Conservation (phyloP, 1,140 invertebrate species). For the Cyclargus thomasi region DNA sequence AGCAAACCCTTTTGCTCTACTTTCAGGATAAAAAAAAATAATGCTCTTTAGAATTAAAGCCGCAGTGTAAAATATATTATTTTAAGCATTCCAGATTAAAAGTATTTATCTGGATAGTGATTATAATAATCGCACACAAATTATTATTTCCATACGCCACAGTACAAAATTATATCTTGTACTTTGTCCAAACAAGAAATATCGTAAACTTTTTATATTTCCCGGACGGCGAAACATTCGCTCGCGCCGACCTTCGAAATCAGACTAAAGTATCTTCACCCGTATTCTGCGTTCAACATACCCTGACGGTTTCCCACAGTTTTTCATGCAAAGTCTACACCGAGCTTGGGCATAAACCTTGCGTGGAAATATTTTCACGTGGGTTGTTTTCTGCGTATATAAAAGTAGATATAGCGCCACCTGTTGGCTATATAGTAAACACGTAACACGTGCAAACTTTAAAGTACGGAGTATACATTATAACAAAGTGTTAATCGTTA, state of each 20-base stretch:
- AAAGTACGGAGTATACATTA: too few relatives aligned
- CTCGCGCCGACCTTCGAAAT: constrained; percentile 12
- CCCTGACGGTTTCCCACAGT: constrained; percentile 10
- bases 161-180: constrained; percentile 20
- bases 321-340: neutral
- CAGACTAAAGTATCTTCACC: constrained; percentile 9
- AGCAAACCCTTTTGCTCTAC: too few relatives aligned
- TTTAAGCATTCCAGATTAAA: too few relatives aligned
- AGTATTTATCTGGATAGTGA: too few relatives aligned
- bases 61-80: constrained; percentile 30
- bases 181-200: neutral
- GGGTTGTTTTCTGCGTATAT: constrained; percentile 8
- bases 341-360: neutral
- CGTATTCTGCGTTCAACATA: constrained; percentile 1
- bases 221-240: constrained; percentile 2
- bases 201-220: constrained; percentile 15
- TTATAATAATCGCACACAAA: constrained; percentile 35
- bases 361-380: constrained; percentile 8
- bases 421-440: neutral
- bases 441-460: neutral
- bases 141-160: constrained; percentile 43
- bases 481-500: too few relatives aligned
- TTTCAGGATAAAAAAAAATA: too few relatives aligned
- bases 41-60: too few relatives aligned
- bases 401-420: neutral